Evolutionary conservation across 2,797 vertebrate species (phyloP), one percentile per base, ranked within the genome.

Genomic region (Sarcoramphus papa): DNA sequence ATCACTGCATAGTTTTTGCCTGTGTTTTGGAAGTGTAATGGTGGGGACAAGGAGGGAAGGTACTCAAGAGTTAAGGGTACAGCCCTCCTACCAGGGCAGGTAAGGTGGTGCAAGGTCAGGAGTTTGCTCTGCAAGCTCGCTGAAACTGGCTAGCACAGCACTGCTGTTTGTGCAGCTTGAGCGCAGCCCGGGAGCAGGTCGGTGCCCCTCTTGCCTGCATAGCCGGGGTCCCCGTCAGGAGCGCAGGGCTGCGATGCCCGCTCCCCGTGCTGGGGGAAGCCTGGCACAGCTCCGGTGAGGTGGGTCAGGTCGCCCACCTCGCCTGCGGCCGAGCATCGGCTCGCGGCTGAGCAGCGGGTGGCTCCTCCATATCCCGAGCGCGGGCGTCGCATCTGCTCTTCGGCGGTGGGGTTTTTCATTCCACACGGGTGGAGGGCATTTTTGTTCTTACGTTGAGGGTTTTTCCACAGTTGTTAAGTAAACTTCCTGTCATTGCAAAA

Each of bases 61-160:
- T 12, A 1, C 20, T 6, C 1, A 2, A 5, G 27, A 24, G 48
- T 5, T 4, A 2, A 9, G 48, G 33, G 19, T 10, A 12, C 56
- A 23, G 56, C 50, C 25, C 37, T 28, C 14, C 63, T 47, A 1
- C 4, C 12, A 3, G 53, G 37, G 43, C 35, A 15, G 43, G 27
- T 15, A 2, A 4, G 35, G 53, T 5, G 28, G 23, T 13, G 23
- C 13, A 2, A 13, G 75, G 16, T 3, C 65, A 24, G 23, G 50
- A 31, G 47, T n/a, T 18, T 37, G 50, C 50, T 43, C 56, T 33
- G 31, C 27, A 3, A 24, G 35, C 37, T 18, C 5, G 33, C 65
- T 2, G 22, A 3, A 9, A 8, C n/a, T 7, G 3, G 7, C 40
- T 8, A 3, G 48, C n/a, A 2, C n/a, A 2, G 18, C 9, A 1